Percentiles rank a stretch among this genome's conserved stretches.
Evolutionary conservation across 2,888 invertebrate genomes (phyloP).

Genomic region (Dicyrtoma fusca): DNA sequence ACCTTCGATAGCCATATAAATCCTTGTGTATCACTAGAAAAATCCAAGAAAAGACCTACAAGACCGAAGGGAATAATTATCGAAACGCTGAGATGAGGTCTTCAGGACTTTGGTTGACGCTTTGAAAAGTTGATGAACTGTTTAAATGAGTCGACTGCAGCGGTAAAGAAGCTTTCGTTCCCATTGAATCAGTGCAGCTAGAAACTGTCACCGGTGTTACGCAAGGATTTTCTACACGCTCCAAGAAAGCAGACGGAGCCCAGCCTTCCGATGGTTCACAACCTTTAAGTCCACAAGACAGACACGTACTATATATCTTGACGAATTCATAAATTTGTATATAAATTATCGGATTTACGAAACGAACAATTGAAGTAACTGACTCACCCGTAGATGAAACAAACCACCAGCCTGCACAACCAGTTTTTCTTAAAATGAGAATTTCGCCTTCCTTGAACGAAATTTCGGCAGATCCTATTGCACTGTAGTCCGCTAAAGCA

Average conservation of each 20-base stretch:
- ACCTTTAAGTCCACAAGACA: conserved; percentile 59
- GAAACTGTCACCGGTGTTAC: not conserved
- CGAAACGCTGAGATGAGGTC: conserved; percentile 39
- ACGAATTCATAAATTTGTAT: too few relatives aligned
- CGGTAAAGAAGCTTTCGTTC: not conserved
- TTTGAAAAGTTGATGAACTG: not conserved
- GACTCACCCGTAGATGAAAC: conserved; percentile 61
- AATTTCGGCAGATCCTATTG: conserved; percentile 87
- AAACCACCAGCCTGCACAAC: conserved; percentile 97
- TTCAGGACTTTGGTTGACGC: conserved; percentile 33
- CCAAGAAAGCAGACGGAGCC: conserved; percentile 92
- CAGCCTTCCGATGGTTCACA: conserved; percentile 66
- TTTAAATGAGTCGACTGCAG: not conserved
- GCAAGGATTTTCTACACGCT: conserved; percentile 62
- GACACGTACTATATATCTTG: not conserved
- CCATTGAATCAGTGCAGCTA: not conserved
- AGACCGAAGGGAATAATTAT: not conserved
- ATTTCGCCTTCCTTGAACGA: conserved; percentile 87
- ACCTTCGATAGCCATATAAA: not conserved
- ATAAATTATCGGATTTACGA: too few relatives aligned
- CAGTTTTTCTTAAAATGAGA: conserved; percentile 86
- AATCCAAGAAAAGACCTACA: too few relatives aligned
- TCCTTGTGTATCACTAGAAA: not conserved
- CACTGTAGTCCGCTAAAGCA: conserved; percentile 90
- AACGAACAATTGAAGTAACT: too few relatives aligned